Conservation (phyloP, 2,888 invertebrate species). For the Unio pictorum region DNA sequence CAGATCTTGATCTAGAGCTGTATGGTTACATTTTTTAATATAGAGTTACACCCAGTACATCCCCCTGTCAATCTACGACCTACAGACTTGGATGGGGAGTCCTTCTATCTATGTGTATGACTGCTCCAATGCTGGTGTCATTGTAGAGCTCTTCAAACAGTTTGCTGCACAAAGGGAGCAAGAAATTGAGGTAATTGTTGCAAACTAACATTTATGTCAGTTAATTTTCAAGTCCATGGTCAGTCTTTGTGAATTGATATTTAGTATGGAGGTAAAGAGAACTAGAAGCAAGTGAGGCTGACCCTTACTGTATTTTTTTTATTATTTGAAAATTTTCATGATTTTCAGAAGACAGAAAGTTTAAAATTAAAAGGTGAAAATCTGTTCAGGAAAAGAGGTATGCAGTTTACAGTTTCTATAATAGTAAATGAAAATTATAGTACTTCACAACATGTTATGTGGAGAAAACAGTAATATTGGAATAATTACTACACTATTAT, state of each 20-base stretch:
- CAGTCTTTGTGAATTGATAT: neutral
- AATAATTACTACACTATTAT: no score
- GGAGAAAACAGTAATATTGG: no score
- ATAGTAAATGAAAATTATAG: no score
- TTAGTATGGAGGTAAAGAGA: no score
- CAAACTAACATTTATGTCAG: neutral
- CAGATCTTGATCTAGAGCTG: neutral
- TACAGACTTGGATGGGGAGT: constrained; percentile 99
- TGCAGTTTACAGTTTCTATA: no score
- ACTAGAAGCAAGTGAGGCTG: no score
- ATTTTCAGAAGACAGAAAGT: no score
- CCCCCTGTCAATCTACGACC: constrained; percentile 96
- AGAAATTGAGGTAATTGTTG: constrained; percentile 56
- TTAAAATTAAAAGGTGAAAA: no score
- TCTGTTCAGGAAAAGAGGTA: no score
- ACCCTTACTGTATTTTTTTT: no score
- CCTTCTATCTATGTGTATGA: constrained; percentile 99
- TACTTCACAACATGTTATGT: no score
- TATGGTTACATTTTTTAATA: constrained; percentile 39
- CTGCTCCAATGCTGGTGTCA: constrained; percentile 97
- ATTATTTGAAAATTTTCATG: no score
- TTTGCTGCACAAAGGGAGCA: constrained; percentile 65
- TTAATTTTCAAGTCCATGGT: neutral
- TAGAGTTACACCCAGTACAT: constrained; percentile 99
- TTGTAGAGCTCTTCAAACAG: constrained; percentile 80